Base-by-base conservation (phyloP, 1,140 invertebrate genomes). In the Maconellicoccus hirsutus region DNA sequence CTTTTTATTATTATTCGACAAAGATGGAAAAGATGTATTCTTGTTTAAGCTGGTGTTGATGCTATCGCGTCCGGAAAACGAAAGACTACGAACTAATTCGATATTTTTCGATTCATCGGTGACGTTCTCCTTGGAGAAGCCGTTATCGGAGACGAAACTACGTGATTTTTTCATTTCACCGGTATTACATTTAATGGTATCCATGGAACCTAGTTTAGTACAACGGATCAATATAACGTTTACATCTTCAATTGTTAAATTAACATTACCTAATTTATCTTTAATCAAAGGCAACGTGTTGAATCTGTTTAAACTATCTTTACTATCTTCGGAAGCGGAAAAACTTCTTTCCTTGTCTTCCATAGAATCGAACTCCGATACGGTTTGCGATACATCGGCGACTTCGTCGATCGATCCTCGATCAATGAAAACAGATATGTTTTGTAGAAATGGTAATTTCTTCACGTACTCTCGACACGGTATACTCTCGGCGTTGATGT, bases 351-450 rank as follows among this genome's bases (percentile, higher is more conserved):
- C 42, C 16, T 23, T 22, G 25, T 66, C 25, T 16, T 59, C 52
- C 21, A 66, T 66, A 12, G 61, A 25, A 25, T 66, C 61, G 61
- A 66, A 52, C 10, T 52, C 42, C 4, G 42, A 52, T 16, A 14
- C 42, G 2, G 42, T 52, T 19, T 52, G 42, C 10, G 42, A 52
- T 19, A 52, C n/a, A 8, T 52, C 42, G 42, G n/a, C n/a, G 16
- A 16, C 10, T 8, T 52, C 42, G 42, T 52, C 42, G 16, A 52
- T 52, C 78, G 12, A 78, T 78, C 84, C 76, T 0, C 83, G 83
- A 79, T 84, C 84, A 1, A 84, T 81, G 79, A 84, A 83, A 72
- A 85, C 78, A 63, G 80, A 79, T 74, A 85, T 79, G 76, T 83
- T 77, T 72, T 79, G 72, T 70, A 81, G 79, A 0, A 80, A 79